Percentiles rank a stretch among this genome's conserved stretches.
phyloP scores from a whole-genome alignment of 2,888 invertebrate genomes.

The Deroplatys truncata region DNA sequence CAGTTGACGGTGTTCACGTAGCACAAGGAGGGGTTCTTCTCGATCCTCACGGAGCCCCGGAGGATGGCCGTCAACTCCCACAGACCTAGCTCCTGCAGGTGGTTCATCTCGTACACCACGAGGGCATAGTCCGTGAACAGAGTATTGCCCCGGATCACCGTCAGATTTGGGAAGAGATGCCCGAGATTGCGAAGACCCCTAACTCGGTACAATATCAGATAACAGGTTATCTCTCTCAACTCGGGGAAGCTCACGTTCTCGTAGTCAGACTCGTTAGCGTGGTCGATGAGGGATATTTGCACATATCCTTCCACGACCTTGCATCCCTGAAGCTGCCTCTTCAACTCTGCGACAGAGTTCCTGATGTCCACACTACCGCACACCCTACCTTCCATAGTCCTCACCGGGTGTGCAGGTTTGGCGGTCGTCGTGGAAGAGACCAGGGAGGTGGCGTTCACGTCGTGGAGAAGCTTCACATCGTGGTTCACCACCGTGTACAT shows the following conservation, averaged over 20 bases:
- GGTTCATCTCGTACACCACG: constrained; percentile 77
- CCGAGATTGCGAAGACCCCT: constrained; percentile 75
- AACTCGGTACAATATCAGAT: constrained; percentile 76
- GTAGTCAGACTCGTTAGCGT: constrained; percentile 56
- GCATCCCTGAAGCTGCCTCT: constrained; percentile 64
- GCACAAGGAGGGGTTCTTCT: constrained; percentile 86
- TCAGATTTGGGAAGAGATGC: constrained; percentile 86
- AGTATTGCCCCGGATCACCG: constrained; percentile 84
- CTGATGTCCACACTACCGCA: constrained; percentile 68
- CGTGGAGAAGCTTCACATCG: neutral
- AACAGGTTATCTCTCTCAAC: constrained; percentile 88
- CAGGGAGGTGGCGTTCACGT: neutral
- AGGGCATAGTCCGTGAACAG: constrained; percentile 81
- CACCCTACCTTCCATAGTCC: constrained; percentile 38
- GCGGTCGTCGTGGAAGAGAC: neutral
- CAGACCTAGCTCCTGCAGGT: constrained; percentile 75
- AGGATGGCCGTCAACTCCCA: constrained; percentile 74
- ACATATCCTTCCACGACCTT: constrained; percentile 90
- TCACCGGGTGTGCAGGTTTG: neutral
- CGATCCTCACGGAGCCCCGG: constrained; percentile 83
- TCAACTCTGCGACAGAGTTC: constrained; percentile 57
- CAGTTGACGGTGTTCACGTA: constrained; percentile 90
- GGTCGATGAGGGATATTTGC: constrained; percentile 78
- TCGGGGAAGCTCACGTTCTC: constrained; percentile 74
- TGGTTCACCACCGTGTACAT: neutral